Evolutionary conservation across 2,113 vertebrate species (phyloP).

Genomic region (Redunca redunca): DNA sequence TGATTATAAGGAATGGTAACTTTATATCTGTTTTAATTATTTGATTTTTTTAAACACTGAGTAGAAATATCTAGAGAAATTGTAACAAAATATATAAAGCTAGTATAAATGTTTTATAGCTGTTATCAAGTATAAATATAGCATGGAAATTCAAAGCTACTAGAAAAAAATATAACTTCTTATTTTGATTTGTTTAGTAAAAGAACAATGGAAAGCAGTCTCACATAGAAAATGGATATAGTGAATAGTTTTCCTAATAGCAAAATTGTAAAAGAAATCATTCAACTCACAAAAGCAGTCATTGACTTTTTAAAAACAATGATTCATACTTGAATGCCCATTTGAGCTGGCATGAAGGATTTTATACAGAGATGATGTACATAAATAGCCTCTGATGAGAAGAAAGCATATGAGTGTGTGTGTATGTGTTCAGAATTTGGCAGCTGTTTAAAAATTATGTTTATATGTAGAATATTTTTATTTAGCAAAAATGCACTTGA

Average conservation of each 20-base stretch:
- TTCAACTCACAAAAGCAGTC: neutral
- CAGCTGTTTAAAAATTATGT: neutral
- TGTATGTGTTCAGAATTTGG: neutral
- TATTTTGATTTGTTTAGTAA: neutral
- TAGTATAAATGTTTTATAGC: neutral
- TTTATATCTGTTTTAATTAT: neutral
- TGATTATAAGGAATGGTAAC: neutral
- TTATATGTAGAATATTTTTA: neutral
- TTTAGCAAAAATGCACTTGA: neutral
- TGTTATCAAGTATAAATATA: neutral
- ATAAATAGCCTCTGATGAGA: neutral
- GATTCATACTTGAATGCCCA: neutral
- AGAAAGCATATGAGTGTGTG: neutral
- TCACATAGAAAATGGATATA: neutral
- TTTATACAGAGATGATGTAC: neutral
- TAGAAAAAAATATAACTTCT: neutral
- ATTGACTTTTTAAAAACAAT: neutral
- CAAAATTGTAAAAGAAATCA: neutral
- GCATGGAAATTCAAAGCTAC: neutral
- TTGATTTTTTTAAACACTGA: neutral
- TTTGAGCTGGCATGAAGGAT: neutral
- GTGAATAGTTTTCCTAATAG: neutral
- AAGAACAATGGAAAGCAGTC: neutral
- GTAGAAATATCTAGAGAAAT: neutral
- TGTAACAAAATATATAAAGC: neutral